phyloP scores from a whole-genome alignment of 2,113 vertebrate species.

The Nerophis lumbriciformis region DNA sequence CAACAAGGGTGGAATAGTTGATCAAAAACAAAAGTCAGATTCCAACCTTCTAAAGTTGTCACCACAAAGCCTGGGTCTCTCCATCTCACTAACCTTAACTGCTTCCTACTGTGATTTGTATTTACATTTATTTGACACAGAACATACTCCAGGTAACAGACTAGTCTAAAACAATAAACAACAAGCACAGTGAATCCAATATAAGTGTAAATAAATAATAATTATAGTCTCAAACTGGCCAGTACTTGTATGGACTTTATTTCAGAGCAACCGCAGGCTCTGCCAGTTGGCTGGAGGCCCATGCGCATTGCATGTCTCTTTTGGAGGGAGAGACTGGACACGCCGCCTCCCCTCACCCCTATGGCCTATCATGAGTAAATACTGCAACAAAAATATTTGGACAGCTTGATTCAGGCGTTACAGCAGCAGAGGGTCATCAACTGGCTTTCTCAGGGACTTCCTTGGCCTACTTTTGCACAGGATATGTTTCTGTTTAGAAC shows the following conservation, averaged over 20 bases:
- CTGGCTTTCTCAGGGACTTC: constrained; percentile 53
- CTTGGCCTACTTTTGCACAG: constrained; percentile 50
- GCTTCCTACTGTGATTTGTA: not conserved
- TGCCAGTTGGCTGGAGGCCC: constrained; percentile 55
- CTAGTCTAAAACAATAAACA: constrained; percentile 9
- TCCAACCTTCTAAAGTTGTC: not conserved
- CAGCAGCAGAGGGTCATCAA: constrained; percentile 43
- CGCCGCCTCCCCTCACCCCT: constrained; percentile 41
- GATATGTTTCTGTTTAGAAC: constrained; percentile 48
- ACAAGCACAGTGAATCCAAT: constrained; percentile 24
- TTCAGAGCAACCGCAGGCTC: constrained; percentile 43
- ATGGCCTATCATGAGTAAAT: constrained; percentile 66
- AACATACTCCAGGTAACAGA: not conserved
- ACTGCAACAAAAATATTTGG: constrained; percentile 66
- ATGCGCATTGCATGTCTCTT: constrained; percentile 41
- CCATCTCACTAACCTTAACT: not conserved
- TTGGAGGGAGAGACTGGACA: constrained; percentile 40
- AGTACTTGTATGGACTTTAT: constrained; percentile 45
- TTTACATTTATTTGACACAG: not conserved
- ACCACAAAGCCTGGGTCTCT: not conserved
- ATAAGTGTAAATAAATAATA: constrained; percentile 41
- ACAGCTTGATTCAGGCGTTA: constrained; percentile 50
- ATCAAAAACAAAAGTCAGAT: not conserved
- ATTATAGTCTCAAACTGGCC: constrained; percentile 35
- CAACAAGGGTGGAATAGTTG: not conserved